Base-by-base conservation (phyloP, 2,113 vertebrate genomes). In the Recurvirostra avosetta region DNA sequence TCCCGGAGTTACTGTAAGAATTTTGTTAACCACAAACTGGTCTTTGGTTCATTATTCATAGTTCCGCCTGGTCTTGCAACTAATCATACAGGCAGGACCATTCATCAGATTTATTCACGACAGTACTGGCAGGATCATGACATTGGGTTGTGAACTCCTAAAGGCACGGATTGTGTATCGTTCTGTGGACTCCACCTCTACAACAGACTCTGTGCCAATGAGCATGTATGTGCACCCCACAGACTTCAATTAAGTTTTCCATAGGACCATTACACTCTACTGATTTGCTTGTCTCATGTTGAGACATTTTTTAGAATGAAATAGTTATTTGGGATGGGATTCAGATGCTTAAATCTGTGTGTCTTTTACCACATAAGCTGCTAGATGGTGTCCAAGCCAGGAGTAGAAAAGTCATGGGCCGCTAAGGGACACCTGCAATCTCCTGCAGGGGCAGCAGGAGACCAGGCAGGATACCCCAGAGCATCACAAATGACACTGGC, bases 21-120 rank as follows among this genome's bases (percentile, higher is more conserved):
- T 97, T 85, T 72, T 94, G 86, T 92, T 96, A 97, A 97, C 96
- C 96, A 78, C 96, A 96, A 50, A 49, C 62, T 66, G 36, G 19
- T 76, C 61, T 79, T 78, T 87, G 43, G 40, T 81, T 92, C 83
- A 81, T n/a, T 89, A 17, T 75, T 89, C 72, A 43, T 36, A 72
- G 40, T 29, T 95, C 29, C 0, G 1, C 19, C 40, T 82, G 45
- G 41, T 84, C 76, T 89, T 96, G 65, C 45, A 78, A 16, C 62
- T n/a, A 34, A 40, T 84, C 17, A 62, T 27, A 75, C 13, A 79
- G 56, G 62, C 66, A 95, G 55, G 41, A 47, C 7, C 36, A 66
- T 92, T 94, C 87, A 66, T 7, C 79, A 34, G n/a, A 45, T 94
- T 91, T 94, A 73, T 66, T 79, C 11, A 30, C n/a, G 45, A 77